A percentile compares a stretch with the other conserved stretches of the same genome.
Evolutionary conservation across 1,140 invertebrate species (phyloP).

Genomic region (Anoplolepis gracilipes): DNA sequence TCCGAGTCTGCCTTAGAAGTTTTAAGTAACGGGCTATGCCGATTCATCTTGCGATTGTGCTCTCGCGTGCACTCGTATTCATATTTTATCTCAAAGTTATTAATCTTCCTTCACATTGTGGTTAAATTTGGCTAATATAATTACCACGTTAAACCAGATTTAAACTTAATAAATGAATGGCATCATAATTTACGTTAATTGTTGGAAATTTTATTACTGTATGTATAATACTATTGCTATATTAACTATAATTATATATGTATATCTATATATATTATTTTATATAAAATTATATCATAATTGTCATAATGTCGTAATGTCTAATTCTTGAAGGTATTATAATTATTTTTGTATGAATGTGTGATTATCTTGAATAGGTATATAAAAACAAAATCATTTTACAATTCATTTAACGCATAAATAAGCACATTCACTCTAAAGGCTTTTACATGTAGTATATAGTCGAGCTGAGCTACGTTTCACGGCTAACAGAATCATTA

Average conservation of each 20-base stretch:
- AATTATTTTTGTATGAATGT: background rate
- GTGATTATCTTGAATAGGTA: constrained; percentile 2
- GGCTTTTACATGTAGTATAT: background rate
- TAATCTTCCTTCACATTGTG: constrained; percentile 1
- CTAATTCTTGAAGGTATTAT: background rate
- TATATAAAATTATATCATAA: background rate
- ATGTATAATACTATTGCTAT: too few species aligned
- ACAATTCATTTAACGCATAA: background rate
- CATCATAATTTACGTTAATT: background rate
- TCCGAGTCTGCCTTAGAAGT: background rate
- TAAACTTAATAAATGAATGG: background rate
- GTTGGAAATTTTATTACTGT: background rate
- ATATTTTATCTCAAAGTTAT: constrained; percentile 18
- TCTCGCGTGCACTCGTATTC: background rate
- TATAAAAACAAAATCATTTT: background rate
- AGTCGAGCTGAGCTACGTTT: constrained; percentile 23
- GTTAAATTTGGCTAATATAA: background rate
- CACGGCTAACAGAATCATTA: constrained; percentile 61
- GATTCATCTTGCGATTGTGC: constrained; percentile 16
- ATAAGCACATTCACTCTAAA: background rate
- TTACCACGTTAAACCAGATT: background rate
- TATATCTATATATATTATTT: background rate
- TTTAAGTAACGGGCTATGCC: background rate
- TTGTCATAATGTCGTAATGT: too few species aligned
- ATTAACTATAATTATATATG: too few species aligned